Conservation (phyloP, 2,888 invertebrate genomes). For the Villa cingulata region DNA sequence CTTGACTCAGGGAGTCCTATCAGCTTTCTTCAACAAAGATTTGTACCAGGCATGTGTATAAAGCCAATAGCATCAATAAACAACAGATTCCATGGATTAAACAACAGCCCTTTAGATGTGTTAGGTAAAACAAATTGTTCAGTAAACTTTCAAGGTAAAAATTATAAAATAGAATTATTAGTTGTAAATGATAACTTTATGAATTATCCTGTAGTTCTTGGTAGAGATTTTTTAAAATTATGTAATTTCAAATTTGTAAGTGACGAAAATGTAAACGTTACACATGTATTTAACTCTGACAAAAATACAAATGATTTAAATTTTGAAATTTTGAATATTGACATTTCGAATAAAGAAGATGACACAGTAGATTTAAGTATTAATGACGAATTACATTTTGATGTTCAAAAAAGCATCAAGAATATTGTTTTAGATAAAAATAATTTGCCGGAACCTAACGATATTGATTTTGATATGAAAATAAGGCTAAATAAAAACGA, state of each 20-base stretch:
- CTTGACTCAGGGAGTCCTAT: constrained; percentile 1
- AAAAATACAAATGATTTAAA: no score
- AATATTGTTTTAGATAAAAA: no score
- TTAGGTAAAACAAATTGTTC: neutral
- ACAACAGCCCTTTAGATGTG: neutral
- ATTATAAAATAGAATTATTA: neutral
- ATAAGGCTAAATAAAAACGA: constrained; percentile 5
- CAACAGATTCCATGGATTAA: neutral
- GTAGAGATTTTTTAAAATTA: neutral
- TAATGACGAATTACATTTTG: no score
- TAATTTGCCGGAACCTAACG: no score
- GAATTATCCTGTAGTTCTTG: constrained; percentile 1
- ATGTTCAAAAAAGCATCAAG: no score
- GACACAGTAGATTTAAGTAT: no score
- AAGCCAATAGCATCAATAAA: neutral
- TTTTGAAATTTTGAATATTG: constrained; percentile 1
- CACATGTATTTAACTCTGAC: no score
- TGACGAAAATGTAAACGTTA: no score
- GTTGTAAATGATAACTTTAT: neutral
- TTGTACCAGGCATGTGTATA: neutral
- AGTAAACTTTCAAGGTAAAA: neutral
- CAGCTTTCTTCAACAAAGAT: neutral
- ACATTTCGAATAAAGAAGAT: no score
- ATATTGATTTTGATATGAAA: no score
- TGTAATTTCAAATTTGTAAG: no score